Conservation (phyloP, 2,797 vertebrate genomes). For the Yasuhikotakia modesta region DNA sequence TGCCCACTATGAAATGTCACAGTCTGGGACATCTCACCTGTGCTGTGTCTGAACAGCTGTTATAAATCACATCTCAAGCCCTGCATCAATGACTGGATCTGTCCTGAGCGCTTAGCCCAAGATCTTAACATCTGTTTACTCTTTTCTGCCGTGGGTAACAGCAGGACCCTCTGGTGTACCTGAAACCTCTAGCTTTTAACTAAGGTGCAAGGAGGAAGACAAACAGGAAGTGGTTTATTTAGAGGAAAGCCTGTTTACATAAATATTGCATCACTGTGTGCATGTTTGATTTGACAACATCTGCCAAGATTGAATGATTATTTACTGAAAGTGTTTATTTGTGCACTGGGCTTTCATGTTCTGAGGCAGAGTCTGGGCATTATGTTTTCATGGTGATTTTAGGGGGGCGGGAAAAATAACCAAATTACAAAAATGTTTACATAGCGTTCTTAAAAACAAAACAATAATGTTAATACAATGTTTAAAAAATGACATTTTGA, state of each 20-base stretch:
- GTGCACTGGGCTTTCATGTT: no score
- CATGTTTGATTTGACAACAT: constrained; percentile 27
- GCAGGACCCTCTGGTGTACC: not conserved
- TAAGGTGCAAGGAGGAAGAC: not conserved
- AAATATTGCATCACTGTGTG: constrained; percentile 4
- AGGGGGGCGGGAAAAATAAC: no score
- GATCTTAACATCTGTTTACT: constrained; percentile 25
- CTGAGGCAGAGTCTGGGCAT: no score
- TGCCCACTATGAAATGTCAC: constrained; percentile 40
- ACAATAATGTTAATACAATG: no score
- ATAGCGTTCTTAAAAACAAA: no score
- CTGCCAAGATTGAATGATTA: not conserved
- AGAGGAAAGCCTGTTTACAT: constrained; percentile 18
- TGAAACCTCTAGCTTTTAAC: not conserved
- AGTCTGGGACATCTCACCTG: constrained; percentile 51
- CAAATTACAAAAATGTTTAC: no score
- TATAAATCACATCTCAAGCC: constrained; percentile 43
- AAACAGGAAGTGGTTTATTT: constrained; percentile 7
- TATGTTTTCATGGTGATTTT: no score
- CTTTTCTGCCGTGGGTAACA: constrained; percentile 16
- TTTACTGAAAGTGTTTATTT: no score
- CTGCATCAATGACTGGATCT: constrained; percentile 5
- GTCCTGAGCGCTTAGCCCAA: constrained; percentile 30
- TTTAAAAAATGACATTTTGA: no score
- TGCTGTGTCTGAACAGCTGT: constrained; percentile 22